Evolutionary conservation across 1,140 invertebrate species (phyloP).

Genomic region (Brevipalpus yothersi): DNA sequence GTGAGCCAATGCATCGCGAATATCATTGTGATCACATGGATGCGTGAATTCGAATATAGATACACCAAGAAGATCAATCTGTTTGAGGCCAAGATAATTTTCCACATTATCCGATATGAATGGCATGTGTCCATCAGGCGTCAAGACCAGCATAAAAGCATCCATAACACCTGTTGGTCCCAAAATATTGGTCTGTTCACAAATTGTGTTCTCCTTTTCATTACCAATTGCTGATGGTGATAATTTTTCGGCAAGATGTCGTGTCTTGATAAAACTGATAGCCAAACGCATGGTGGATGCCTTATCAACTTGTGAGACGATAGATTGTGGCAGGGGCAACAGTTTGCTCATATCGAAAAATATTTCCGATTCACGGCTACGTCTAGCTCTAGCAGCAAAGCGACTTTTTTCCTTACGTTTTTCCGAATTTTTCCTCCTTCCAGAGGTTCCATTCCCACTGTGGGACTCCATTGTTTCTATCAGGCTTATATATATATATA

Average conservation of each 20-base stretch:
- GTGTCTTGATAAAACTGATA: conserved; percentile 42
- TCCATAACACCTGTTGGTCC: conserved; percentile 18
- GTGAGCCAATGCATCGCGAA: conserved; percentile 40
- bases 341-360: conserved; percentile 59
- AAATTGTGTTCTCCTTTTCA: background rate
- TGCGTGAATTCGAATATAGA: conserved; percentile 80
- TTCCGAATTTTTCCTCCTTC: conserved; percentile 51
- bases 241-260: background rate
- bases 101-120: conserved; percentile 73
- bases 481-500: too few relatives aligned
- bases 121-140: conserved; percentile 63
- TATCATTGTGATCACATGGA: conserved; percentile 78
- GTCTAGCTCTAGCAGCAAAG: conserved; percentile 68
- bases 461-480: too few relatives aligned
- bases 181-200: background rate
- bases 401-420: conserved; percentile 88
- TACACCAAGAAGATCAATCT: conserved; percentile 82
- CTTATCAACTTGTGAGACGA: conserved; percentile 68
- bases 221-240: background rate
- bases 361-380: conserved; percentile 79
- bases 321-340: conserved; percentile 43
- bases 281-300: conserved; percentile 82
- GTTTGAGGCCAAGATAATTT: conserved; percentile 61
- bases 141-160: conserved; percentile 60
- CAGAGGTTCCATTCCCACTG: too few relatives aligned